Conservation (phyloP, 2,113 vertebrate genomes). For the Pionites leucogaster region DNA sequence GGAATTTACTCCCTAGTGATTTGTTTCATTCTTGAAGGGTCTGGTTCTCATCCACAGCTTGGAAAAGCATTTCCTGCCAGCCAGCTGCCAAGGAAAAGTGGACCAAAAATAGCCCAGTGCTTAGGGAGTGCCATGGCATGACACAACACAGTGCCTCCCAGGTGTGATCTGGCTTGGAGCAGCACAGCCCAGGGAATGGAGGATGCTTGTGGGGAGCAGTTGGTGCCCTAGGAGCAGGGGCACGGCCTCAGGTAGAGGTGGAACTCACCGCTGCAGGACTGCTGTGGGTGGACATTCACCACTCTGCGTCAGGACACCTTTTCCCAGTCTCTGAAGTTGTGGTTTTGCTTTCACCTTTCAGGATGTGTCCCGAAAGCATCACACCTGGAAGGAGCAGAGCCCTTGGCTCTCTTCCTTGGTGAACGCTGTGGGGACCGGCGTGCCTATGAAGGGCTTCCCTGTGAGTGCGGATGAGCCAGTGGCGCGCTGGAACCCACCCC, state of each 20-base stretch:
- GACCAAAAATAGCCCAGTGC: slow-evolving; percentile 20
- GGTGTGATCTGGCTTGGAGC: not conserved
- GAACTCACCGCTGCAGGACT: not conserved
- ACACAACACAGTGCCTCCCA: not conserved
- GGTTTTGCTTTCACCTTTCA: not conserved
- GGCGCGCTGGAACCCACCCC: slow-evolving; percentile 68
- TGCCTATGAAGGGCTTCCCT: slow-evolving; percentile 40
- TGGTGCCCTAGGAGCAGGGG: not conserved
- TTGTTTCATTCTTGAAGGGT: not conserved
- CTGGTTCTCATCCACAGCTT: slow-evolving; percentile 57
- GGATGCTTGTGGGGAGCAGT: not conserved
- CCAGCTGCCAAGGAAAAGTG: not conserved
- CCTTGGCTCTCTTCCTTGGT: slow-evolving; percentile 35
- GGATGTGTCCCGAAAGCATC: slow-evolving; percentile 43
- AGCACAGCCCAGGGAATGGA: not conserved
- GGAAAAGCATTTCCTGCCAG: slow-evolving; percentile 44
- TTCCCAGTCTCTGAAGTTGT: rapidly evolving
- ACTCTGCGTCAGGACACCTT: not conserved
- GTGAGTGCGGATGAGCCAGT: rapidly evolving
- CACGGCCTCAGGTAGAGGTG: not conserved
- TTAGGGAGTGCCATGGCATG: not conserved
- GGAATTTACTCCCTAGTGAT: slow-evolving; percentile 28
- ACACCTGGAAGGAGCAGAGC: slow-evolving; percentile 59
- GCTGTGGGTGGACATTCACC: not conserved
- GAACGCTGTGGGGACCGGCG: not conserved